Percentiles rank a stretch among this genome's conserved stretches.
phyloP scores from a whole-genome alignment of 2,113 vertebrate species.

The Lepus americanus region DNA sequence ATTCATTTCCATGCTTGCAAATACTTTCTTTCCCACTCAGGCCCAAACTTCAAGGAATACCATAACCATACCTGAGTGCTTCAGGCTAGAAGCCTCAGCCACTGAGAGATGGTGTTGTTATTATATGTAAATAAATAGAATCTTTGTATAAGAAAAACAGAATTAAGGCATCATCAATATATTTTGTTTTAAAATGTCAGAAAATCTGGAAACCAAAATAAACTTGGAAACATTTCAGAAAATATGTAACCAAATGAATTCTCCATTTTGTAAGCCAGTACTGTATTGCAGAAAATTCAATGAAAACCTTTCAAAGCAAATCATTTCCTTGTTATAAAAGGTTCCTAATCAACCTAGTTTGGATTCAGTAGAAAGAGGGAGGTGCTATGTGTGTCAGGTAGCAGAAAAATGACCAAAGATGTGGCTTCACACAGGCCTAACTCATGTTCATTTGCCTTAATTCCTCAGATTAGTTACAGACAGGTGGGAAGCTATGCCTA shows the following conservation, averaged over 20 bases:
- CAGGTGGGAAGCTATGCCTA: background rate
- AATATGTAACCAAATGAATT: slow-evolving; percentile 60
- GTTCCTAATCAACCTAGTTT: background rate
- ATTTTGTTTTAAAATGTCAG: slow-evolving; percentile 48
- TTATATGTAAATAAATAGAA: background rate
- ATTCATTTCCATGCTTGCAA: slow-evolving; percentile 4
- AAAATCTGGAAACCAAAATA: slow-evolving; percentile 51
- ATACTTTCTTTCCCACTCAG: background rate
- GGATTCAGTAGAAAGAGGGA: background rate
- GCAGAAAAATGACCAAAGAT: slow-evolving; percentile 25
- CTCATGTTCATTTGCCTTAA: background rate
- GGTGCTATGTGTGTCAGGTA: background rate
- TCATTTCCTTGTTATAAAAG: slow-evolving; percentile 12
- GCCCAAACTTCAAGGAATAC: slow-evolving; percentile 11
- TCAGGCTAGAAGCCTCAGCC: background rate
- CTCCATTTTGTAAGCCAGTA: slow-evolving; percentile 28
- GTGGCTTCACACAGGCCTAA: background rate
- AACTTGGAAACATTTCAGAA: slow-evolving; percentile 59
- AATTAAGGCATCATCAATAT: slow-evolving; percentile 20
- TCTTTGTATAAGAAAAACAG: slow-evolving; percentile 19
- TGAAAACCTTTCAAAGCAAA: slow-evolving; percentile 48
- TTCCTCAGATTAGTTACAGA: background rate
- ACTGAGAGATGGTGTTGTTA: background rate
- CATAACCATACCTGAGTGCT: slow-evolving; percentile 10
- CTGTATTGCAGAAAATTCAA: slow-evolving; percentile 5